Evolutionary conservation across 2,888 invertebrate species (phyloP), one percentile per base, ranked within the genome.

Genomic region (Nasonovia ribisnigri): DNA sequence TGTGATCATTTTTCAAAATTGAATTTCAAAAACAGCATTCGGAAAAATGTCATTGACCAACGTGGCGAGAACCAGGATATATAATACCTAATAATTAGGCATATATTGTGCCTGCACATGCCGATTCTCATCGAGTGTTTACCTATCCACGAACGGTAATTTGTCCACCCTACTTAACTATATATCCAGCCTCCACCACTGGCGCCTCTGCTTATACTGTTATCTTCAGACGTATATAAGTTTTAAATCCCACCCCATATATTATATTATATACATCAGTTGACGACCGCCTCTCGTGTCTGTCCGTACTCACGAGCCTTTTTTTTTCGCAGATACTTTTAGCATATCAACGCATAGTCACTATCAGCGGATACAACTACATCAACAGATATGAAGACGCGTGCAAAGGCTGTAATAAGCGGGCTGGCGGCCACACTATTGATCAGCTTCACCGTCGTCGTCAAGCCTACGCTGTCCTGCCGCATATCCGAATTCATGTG

Each of bases 401-500:
- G 8, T 36, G 16, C n/a, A 6, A 24, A 6, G 29, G 77, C 36
- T 20, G 24, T 29, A 8, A 92, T 54, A 20, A 29, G 51, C 6
- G 57, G 89, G 16, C 26, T 89, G 84, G n/a, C 84, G 89, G 89
- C 54, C 51, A 29, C 26, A 29, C 54, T 95, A 91, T 90, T 94
- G 87, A 94, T 94, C 67, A 95, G 95, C 54, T 95, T 95, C 93
- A 95, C 95, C 11, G 54, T 26, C 94, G 95, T 95, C 94, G 95
- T 95, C 84, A 95, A 95, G 67, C 95, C 96, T 94, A 96, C 96
- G 95, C 96, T 96, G 94, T 97, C 97, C 95, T 98, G 98, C 96
- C 97, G 97, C 95, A 97, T 98, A 95, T 97, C 97, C 95, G 98
- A 98, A 96, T 97, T 97, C 96, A 96, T 97, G 67, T 98, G 98